These are phyloP conservation scores for Phoebastria nigripes DNA, from an alignment of 2,797 vertebrate species.

Conservation along the genomic window DNA sequence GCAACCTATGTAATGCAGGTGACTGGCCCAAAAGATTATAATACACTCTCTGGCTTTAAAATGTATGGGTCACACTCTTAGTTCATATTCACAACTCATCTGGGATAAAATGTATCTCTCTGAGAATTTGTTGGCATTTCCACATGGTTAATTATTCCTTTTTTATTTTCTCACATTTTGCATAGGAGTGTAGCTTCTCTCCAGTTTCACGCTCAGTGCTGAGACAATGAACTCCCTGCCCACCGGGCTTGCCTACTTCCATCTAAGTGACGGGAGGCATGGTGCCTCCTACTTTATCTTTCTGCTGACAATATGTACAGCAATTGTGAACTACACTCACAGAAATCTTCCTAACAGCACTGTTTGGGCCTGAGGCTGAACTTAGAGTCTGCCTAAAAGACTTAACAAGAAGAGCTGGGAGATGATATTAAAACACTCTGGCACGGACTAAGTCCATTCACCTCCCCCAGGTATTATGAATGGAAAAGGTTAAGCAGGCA, in stretches of 20 bases:
- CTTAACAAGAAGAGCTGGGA: neutral
- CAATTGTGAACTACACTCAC: neutral
- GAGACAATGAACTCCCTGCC: neutral
- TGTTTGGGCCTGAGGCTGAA: slow-evolving; percentile 14
- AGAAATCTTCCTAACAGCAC: neutral
- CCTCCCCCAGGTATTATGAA: neutral
- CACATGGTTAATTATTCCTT: neutral
- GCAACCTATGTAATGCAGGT: neutral
- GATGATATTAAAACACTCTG: neutral
- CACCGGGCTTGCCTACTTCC: neutral
- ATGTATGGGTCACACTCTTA: neutral
- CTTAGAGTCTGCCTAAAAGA: neutral
- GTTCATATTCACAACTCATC: neutral
- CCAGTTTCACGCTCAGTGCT: neutral
- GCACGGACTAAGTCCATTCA: neutral
- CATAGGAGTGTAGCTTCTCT: neutral
- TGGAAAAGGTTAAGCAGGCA: neutral
- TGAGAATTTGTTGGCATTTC: neutral
- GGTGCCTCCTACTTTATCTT: neutral
- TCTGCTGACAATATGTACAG: neutral
- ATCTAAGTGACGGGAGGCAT: accelerated
- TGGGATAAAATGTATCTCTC: neutral
- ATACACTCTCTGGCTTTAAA: neutral
- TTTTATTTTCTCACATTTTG: neutral
- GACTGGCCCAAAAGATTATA: neutral